Evolutionary conservation across 1,140 invertebrate species (phyloP).

Genomic region (Bombus soroeensis): DNA sequence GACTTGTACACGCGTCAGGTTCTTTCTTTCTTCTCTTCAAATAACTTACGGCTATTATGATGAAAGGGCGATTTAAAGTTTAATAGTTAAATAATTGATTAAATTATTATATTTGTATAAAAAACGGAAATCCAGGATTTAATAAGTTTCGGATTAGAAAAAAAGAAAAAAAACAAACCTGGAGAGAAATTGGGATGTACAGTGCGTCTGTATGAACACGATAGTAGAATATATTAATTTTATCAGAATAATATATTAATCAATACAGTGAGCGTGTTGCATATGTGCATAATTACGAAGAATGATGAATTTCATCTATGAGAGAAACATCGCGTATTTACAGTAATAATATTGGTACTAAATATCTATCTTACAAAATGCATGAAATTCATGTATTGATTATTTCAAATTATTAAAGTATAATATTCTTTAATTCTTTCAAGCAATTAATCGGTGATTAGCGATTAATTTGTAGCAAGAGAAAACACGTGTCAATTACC

Average conservation of each 20-base stretch:
- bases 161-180: not conserved
- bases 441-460: not conserved
- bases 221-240: not conserved
- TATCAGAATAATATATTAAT: not conserved
- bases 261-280: not conserved
- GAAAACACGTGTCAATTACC: conserved; percentile 36
- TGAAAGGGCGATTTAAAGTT: not conserved
- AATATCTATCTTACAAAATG: not conserved
- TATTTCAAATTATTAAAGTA: too few species aligned
- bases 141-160: not conserved
- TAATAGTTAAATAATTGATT: not conserved
- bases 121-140: not conserved
- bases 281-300: not conserved
- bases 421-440: not conserved
- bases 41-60: not conserved
- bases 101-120: not conserved
- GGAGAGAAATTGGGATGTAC: not conserved
- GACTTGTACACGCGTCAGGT: not conserved
- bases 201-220: not conserved
- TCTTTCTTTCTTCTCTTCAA: not conserved
- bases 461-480: conserved; percentile 3
- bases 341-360: not conserved
- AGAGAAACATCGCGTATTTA: not conserved
- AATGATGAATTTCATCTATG: conserved; percentile 8
- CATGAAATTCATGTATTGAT: not conserved